These are phyloP conservation scores for Porites lutea DNA, from an alignment of 64 coral and sea anemone genomes.

Conservation along the genomic window DNA sequence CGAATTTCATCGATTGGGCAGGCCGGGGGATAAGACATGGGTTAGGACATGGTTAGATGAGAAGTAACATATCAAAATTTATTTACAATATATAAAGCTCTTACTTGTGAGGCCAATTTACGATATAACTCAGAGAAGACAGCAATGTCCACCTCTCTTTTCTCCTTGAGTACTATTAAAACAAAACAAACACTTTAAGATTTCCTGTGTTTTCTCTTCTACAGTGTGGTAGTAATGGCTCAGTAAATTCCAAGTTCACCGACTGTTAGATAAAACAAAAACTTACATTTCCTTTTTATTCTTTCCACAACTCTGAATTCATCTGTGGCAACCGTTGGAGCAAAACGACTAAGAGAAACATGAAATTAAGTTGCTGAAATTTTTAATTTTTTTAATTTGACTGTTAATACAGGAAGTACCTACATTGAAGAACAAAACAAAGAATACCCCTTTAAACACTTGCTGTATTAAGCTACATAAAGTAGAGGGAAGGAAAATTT, in stretches of 20 bases:
- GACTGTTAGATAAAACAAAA: not conserved
- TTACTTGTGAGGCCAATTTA: slow-evolving; percentile 90
- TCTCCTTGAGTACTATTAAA: slow-evolving; percentile 82
- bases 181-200: not conserved
- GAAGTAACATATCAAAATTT: not conserved
- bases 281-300: slow-evolving; percentile 92
- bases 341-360: slow-evolving; percentile 49
- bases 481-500: no score
- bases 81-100: not conserved
- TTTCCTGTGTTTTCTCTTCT: no score
- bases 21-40: no score
- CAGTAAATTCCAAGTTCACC: no score
- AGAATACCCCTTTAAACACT: no score
- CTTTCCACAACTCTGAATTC: slow-evolving; percentile 93
- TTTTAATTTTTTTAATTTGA: not conserved
- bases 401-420: no score
- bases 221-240: no score
- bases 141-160: slow-evolving; percentile 90
- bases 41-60: no score
- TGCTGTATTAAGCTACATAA: no score
- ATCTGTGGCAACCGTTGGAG: slow-evolving; percentile 82
- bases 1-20: no score
- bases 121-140: slow-evolving; percentile 91
- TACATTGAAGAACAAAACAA: no score
- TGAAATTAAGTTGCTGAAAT: not conserved